Percentiles rank a stretch among this genome's conserved stretches.
These are phyloP conservation scores for Liolophura sinensis DNA, from an alignment of 1,140 invertebrate genomes.

Conservation along the genomic window DNA sequence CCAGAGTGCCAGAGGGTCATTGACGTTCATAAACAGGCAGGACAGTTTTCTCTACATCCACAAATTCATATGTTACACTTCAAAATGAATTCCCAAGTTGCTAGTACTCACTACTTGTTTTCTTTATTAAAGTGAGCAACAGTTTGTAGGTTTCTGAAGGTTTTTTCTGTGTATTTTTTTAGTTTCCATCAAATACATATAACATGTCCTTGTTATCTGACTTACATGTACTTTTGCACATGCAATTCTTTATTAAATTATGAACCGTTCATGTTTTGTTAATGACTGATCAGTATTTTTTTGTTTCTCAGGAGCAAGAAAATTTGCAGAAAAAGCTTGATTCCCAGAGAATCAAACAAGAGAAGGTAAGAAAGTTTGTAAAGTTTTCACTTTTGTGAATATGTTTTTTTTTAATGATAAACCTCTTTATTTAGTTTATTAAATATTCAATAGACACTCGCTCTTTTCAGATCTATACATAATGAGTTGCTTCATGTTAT, in stretches of 20 bases:
- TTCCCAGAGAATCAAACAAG: conserved; percentile 40
- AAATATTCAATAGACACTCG: neutral
- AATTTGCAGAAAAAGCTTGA: conserved; percentile 46
- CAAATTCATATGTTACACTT: neutral
- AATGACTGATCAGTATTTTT: conserved; percentile 2
- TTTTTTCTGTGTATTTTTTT: neutral
- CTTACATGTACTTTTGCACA: no score
- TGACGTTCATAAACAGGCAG: conserved; percentile 44
- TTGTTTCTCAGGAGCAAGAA: conserved; percentile 42
- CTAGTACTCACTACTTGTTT: neutral
- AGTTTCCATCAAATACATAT: no score
- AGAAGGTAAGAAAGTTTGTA: conserved; percentile 33
- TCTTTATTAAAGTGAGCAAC: no score
- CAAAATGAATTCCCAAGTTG: neutral
- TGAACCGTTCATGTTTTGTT: no score
- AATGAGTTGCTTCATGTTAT: neutral
- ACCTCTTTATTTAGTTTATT: neutral
- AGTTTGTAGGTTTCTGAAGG: neutral
- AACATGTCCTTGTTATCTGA: no score
- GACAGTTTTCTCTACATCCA: neutral
- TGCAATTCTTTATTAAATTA: no score
- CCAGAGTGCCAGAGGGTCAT: conserved; percentile 48
- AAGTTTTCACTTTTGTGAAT: neutral
- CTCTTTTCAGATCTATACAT: neutral
- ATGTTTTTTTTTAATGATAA: no score